Percentiles rank a stretch among this genome's conserved stretches.
phyloP scores from a whole-genome alignment of 2,797 vertebrate genomes.

The Sebastes diploproa region DNA sequence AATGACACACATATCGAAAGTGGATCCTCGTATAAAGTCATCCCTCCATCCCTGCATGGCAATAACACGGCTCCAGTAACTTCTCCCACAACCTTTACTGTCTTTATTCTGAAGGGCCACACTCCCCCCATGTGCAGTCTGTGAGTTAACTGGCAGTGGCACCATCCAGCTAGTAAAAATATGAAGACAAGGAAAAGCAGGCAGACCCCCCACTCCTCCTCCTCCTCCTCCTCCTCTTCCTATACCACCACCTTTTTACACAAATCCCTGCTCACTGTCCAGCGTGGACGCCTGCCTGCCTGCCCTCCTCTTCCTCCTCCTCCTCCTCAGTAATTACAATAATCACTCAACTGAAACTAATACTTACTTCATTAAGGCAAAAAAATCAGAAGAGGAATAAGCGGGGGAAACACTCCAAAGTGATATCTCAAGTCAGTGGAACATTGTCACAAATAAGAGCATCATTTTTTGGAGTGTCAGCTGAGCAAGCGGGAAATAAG shows the following conservation, averaged over 20 bases:
- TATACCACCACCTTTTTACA: slow-evolving; percentile 27
- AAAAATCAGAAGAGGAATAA: slow-evolving; percentile 7
- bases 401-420: slow-evolving; percentile 27
- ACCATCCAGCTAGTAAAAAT: slow-evolving; percentile 68
- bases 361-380: slow-evolving; percentile 77
- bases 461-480: slow-evolving; percentile 37
- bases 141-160: slow-evolving; percentile 67
- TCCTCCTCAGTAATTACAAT: slow-evolving; percentile 73
- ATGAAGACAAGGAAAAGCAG: neutral
- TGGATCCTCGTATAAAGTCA: slow-evolving; percentile 10
- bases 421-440: slow-evolving; percentile 41
- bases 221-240: neutral
- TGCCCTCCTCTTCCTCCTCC: neutral
- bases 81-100: slow-evolving; percentile 25
- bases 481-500: slow-evolving; percentile 27
- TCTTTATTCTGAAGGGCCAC: slow-evolving; percentile 2
- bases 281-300: slow-evolving; percentile 32
- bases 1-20: slow-evolving; percentile 10
- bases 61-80: slow-evolving; percentile 40
- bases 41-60: slow-evolving; percentile 29
- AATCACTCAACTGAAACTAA: slow-evolving; percentile 78
- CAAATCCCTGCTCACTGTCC: slow-evolving; percentile 53
- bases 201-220: neutral
- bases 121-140: slow-evolving; percentile 37
- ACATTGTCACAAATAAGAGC: slow-evolving; percentile 45